These are phyloP conservation scores for Martes flavigula DNA, from an alignment of 2,797 vertebrate genomes.

Conservation along the genomic window DNA sequence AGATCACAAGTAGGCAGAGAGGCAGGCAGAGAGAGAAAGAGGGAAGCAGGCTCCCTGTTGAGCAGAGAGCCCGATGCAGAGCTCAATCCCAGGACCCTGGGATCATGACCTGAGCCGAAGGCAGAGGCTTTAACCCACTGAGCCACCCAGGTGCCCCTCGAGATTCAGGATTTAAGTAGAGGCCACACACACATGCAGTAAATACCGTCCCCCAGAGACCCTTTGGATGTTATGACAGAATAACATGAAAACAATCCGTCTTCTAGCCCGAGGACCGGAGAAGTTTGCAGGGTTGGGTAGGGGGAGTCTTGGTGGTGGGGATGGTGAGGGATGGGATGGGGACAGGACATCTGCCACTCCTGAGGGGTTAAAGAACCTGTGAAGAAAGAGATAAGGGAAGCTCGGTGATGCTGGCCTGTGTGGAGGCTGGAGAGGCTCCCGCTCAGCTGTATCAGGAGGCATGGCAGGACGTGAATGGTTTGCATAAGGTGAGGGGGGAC, in stretches of 20 bases:
- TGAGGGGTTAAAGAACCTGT: background rate
- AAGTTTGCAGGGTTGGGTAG: background rate
- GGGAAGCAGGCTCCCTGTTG: no score
- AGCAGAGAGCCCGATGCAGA: no score
- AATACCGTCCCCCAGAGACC: background rate
- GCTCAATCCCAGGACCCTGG: no score
- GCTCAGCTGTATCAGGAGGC: background rate
- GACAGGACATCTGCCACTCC: background rate
- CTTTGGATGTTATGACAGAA: background rate
- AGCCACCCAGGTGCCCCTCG: background rate
- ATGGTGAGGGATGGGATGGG: background rate
- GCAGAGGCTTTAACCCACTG: no score
- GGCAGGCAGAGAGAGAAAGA: no score
- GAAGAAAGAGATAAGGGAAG: background rate
- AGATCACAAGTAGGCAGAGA: no score
- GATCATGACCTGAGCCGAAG: no score
- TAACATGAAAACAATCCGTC: background rate
- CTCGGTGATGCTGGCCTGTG: rapidly evolving
- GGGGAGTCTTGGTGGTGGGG: background rate
- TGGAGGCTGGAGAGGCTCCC: background rate
- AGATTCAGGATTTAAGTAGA: background rate
- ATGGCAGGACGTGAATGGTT: background rate
- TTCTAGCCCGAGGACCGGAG: background rate
- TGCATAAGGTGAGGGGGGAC: background rate
- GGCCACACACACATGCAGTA: no score